phyloP scores from a whole-genome alignment of 2,888 invertebrate genomes.

The Trissoscelio sp. region DNA sequence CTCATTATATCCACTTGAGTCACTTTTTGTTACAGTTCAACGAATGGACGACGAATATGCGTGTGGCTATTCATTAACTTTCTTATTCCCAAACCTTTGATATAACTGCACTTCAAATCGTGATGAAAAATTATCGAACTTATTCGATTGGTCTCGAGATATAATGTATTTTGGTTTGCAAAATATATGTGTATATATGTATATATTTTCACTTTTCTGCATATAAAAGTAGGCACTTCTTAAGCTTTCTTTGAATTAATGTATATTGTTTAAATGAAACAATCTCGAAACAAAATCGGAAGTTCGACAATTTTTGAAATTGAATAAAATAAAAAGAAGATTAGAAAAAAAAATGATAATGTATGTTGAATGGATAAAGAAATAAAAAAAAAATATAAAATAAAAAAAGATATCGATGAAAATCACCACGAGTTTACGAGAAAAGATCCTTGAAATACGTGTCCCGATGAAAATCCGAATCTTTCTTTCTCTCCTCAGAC shows the following conservation, averaged over 20 bases:
- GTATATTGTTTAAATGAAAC: neutral
- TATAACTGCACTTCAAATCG: constrained; percentile 40
- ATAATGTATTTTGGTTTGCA: neutral
- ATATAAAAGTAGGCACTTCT: constrained; percentile 4
- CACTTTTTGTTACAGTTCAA: constrained; percentile 69
- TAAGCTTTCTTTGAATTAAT: neutral
- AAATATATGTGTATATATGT: too few relatives aligned
- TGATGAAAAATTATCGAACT: constrained; percentile 16
- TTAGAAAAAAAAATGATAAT: neutral
- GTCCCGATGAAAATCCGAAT: constrained; percentile 76
- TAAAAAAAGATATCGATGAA: constrained; percentile 16
- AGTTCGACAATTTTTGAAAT: constrained; percentile 5
- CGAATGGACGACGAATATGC: constrained; percentile 72
- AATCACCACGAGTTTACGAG: constrained; percentile 67
- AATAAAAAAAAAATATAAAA: constrained; percentile 8
- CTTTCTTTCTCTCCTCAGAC: constrained; percentile 64
- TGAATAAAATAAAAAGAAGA: constrained; percentile 1
- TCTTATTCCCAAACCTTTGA: constrained; percentile 36
- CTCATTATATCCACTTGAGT: constrained; percentile 56
- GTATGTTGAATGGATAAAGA: neutral
- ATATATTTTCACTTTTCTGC: neutral
- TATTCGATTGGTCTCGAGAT: constrained; percentile 17
- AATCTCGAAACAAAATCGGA: constrained; percentile 10
- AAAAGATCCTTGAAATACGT: constrained; percentile 75
- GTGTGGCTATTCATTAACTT: constrained; percentile 45